Evolutionary conservation across 1,140 invertebrate species (phyloP), one percentile per base, ranked within the genome.

Genomic region (Brachionus sp.): DNA sequence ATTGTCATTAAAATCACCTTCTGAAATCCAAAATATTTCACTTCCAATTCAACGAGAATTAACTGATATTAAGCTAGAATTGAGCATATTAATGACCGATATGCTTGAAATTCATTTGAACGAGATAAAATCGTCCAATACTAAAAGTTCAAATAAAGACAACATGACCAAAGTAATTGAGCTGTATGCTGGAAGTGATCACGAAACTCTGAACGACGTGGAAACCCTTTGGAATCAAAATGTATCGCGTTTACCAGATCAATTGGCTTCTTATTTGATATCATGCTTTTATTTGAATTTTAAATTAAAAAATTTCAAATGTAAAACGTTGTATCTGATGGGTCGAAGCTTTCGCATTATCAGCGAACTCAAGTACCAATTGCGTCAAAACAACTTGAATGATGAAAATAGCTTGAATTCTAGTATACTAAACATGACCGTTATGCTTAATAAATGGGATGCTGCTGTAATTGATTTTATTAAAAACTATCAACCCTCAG

Each of bases 81-180:
- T 75, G 23, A 46, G 19, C 9, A 42, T 19, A 46, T 35, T 75
- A 16, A 46, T 75, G 44, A 75, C 70, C 3, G 70, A 75, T 46
- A 75, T 75, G 19, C 44, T 75, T 12, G 70, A 75, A 46, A 25
- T 75, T n/a, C 23, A 75, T 35, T 16, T 46, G 25, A 44, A 75
- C 10, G 70, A 75, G 44, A 29, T 50, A 25, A 75, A 75, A 46
- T 3, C 10, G 9, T 25, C 37, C n/a, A 75, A 46, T 33, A 19
- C 39, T 5, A 46, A 75, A 46, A 46, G 19, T 46, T 75, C 42
- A 3, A 75, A 75, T 46, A 44, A 75, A 75, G 42, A 75, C 12
- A 44, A 75, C 10, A 46, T 75, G 42, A 25, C 42, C 23, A 75
- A 75, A 75, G 70, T 75, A 35, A 39, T 70, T 70, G 66, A 70